A percentile compares a stretch with the other conserved stretches of the same genome.
Evolutionary conservation across 2,113 vertebrate species (phyloP).

Genomic region (Coreoperca whiteheadi): DNA sequence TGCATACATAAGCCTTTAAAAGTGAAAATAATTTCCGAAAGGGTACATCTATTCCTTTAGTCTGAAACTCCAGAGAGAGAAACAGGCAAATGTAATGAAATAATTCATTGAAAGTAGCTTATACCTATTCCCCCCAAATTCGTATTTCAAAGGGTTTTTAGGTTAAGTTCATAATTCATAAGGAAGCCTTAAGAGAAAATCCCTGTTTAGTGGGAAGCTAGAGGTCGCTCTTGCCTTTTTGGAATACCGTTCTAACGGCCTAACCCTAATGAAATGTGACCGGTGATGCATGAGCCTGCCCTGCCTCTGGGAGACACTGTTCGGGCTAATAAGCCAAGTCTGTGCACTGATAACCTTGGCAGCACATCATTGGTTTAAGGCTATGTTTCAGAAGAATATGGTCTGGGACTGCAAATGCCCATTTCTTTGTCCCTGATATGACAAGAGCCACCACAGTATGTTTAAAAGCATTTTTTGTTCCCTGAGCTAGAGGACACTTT

Average conservation of each 20-base stretch:
- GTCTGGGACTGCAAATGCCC: constrained; percentile 33
- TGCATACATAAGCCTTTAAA: too few relatives aligned
- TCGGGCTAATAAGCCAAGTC: constrained; percentile 63
- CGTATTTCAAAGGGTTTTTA: constrained; percentile 34
- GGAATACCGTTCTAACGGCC: constrained; percentile 27
- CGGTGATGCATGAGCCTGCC: constrained; percentile 62
- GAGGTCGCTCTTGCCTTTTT: constrained; percentile 56
- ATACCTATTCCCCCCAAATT: neutral
- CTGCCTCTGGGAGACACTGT: constrained; percentile 62
- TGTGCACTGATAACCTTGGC: constrained; percentile 65
- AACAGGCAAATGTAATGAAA: neutral
- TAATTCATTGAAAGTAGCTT: neutral
- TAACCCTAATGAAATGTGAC: constrained; percentile 69
- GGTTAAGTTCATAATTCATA: constrained; percentile 33
- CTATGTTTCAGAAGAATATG: constrained; percentile 52
- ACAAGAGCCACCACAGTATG: constrained; percentile 27
- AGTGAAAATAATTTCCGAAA: neutral
- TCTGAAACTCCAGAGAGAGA: neutral
- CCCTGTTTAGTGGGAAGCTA: constrained; percentile 33
- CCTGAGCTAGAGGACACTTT: constrained; percentile 37
- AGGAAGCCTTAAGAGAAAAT: constrained; percentile 15
- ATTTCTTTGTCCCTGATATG: constrained; percentile 53
- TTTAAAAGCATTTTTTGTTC: constrained; percentile 16
- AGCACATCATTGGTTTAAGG: constrained; percentile 61
- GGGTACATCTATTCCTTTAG: neutral